phyloP scores from a whole-genome alignment of 2,888 invertebrate species.

The Xanthorhoe designata region DNA sequence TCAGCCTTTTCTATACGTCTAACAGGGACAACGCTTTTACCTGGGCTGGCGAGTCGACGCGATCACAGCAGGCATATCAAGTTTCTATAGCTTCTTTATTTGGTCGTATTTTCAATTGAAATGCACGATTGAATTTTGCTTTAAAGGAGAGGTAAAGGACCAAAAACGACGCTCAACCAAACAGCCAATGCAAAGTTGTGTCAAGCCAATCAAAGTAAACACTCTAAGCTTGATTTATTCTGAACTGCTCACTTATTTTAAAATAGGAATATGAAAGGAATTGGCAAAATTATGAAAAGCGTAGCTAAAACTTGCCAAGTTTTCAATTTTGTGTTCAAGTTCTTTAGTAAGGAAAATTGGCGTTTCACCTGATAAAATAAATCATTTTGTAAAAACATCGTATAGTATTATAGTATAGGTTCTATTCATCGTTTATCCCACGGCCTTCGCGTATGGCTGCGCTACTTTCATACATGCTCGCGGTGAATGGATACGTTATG shows the following conservation, averaged over 20 bases:
- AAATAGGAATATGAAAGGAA: background rate
- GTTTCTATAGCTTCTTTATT: conserved; percentile 24
- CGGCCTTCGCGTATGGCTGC: conserved; percentile 36
- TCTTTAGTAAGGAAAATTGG: too few species aligned
- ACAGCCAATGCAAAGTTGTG: background rate
- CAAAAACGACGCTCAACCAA: background rate
- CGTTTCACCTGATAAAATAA: conserved; percentile 1
- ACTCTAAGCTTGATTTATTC: too few species aligned
- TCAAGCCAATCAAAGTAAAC: too few species aligned
- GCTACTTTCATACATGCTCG: conserved; percentile 34
- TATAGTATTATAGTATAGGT: conserved; percentile 3
- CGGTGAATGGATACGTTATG: conserved; percentile 21
- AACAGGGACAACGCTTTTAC: conserved; percentile 26
- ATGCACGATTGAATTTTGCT: conserved; percentile 17
- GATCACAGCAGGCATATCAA: conserved; percentile 3
- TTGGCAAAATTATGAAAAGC: background rate
- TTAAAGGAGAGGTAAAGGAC: background rate
- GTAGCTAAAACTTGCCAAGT: background rate
- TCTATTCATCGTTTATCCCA: conserved; percentile 34
- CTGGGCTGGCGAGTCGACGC: conserved; percentile 27
- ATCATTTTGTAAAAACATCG: conserved; percentile 26
- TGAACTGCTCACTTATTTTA: background rate
- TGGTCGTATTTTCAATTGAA: conserved; percentile 25
- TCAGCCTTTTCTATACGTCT: too few species aligned
- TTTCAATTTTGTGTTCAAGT: background rate